A percentile compares a stretch with the other conserved stretches of the same genome.
Evolutionary conservation across 2,888 invertebrate genomes (phyloP).

Genomic region (Tineola bisselliella): DNA sequence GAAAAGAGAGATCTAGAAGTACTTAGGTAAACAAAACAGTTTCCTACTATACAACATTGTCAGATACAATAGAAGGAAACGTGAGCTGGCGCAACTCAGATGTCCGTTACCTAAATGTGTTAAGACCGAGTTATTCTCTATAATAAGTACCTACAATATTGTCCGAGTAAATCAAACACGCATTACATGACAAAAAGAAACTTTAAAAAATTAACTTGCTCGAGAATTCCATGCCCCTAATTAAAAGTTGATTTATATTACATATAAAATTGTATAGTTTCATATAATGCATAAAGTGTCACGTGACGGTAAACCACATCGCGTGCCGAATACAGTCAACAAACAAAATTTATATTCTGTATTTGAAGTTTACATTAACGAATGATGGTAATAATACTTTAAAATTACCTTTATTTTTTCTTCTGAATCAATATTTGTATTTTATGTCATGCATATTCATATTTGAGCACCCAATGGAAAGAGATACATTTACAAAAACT

Average conservation of each 20-base stretch:
- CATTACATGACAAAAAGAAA: too few relatives aligned
- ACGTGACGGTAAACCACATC: conserved; percentile 5
- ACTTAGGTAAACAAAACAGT: neutral
- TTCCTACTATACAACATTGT: neutral
- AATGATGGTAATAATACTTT: neutral
- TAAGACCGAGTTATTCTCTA: neutral
- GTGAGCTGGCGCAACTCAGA: neutral
- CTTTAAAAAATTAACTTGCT: neutral
- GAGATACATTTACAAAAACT: too few relatives aligned
- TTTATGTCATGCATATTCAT: too few relatives aligned
- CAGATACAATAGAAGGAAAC: neutral
- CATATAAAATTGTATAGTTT: neutral
- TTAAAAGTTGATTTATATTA: neutral
- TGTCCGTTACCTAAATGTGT: neutral
- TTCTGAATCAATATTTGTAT: too few relatives aligned
- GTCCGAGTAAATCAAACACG: too few relatives aligned
- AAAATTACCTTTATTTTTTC: too few relatives aligned
- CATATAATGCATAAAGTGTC: conserved; percentile 4
- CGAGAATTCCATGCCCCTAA: neutral
- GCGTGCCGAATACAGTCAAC: neutral
- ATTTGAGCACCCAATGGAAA: too few relatives aligned
- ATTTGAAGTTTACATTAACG: neutral
- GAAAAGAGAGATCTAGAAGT: neutral
- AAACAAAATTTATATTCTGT: neutral
- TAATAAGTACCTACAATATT: too few relatives aligned